Evolutionary conservation across 2,888 invertebrate species (phyloP).

Genomic region (Cephus runcator): DNA sequence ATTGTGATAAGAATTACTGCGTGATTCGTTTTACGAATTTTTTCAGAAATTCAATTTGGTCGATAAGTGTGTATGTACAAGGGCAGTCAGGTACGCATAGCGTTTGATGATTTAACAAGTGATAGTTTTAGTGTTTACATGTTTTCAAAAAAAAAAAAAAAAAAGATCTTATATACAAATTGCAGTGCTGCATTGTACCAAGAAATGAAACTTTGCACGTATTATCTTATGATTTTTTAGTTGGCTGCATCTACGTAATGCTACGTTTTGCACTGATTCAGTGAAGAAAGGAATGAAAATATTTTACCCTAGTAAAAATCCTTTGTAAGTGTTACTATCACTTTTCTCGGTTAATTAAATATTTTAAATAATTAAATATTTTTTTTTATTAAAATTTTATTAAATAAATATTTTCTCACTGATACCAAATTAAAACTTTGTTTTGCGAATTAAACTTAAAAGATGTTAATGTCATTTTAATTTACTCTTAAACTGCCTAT

Average conservation of each 20-base stretch:
- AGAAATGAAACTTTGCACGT: too few species aligned
- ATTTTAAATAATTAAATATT: too few species aligned
- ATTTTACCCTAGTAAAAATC: not conserved
- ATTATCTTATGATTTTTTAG: not conserved
- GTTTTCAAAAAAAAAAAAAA: too few species aligned
- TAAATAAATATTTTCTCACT: not conserved
- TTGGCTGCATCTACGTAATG: not conserved
- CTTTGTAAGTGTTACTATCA: not conserved
- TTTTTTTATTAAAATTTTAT: too few species aligned
- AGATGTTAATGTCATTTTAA: not conserved
- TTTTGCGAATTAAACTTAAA: not conserved
- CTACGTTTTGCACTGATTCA: not conserved
- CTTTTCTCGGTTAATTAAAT: not conserved
- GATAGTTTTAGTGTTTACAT: not conserved
- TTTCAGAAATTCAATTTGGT: not conserved
- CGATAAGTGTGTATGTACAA: too few species aligned
- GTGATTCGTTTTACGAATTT: not conserved
- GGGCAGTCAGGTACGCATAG: not conserved
- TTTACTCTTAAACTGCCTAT: not conserved
- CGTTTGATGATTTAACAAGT: not conserved
- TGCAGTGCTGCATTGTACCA: too few species aligned
- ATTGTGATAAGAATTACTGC: not conserved
- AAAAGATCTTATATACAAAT: not conserved
- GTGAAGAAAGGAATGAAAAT: not conserved
- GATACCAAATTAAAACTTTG: not conserved